These are phyloP conservation scores for Phrixothrix hirtus DNA, from an alignment of 2,888 invertebrate genomes.

Conservation along the genomic window DNA sequence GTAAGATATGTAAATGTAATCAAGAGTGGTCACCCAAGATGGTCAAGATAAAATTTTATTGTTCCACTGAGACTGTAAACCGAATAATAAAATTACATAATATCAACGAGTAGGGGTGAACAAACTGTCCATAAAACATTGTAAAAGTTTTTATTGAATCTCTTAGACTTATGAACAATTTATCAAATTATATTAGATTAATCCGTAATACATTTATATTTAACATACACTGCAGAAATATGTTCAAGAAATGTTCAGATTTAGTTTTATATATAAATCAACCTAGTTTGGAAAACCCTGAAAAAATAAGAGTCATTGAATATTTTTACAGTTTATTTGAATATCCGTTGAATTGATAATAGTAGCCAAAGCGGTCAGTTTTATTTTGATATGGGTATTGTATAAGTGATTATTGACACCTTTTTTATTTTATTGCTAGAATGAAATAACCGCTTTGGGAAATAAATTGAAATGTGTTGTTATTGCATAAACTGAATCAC, in stretches of 20 bases:
- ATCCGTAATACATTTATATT: no score
- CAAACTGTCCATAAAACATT: conserved; percentile 12
- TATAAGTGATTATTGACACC: conserved; percentile 17
- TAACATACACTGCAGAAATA: no score
- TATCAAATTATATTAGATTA: no score
- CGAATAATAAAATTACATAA: conserved; percentile 42
- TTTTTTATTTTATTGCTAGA: conserved; percentile 21
- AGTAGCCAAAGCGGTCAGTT: conserved; percentile 16
- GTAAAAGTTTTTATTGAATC: no score
- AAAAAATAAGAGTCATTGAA: conserved; percentile 12
- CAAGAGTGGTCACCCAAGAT: conserved; percentile 41
- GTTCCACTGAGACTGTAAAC: conserved; percentile 42
- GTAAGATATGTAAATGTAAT: conserved; percentile 42
- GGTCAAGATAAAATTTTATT: conserved; percentile 43
- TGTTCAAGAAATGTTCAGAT: no score
- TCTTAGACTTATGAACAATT: no score
- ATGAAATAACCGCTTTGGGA: not conserved
- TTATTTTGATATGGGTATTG: conserved; percentile 17
- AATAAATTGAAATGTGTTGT: not conserved
- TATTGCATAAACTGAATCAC: no score
- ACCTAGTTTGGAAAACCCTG: conserved; percentile 7
- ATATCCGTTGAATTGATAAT: conserved; percentile 7
- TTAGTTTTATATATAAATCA: no score
- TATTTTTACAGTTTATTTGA: conserved; percentile 16
- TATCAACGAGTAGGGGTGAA: conserved; percentile 21